Conservation (phyloP, 2,113 vertebrate species). For the Sula dactylatra region DNA sequence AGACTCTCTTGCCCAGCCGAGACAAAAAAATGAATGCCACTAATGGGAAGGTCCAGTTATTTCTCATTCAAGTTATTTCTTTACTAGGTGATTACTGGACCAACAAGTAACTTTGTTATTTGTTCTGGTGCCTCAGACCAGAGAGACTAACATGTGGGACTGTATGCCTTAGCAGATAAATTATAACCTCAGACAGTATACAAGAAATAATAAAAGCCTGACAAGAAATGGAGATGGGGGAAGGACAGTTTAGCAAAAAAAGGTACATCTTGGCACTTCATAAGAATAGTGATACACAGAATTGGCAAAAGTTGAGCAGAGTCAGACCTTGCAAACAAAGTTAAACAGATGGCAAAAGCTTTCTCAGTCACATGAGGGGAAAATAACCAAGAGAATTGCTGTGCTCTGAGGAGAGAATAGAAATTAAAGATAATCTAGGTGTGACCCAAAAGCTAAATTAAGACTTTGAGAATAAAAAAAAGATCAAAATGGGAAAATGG, state of each 20-base stretch:
- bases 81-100: not conserved
- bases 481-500: not conserved
- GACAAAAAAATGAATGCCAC: not conserved
- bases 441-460: not conserved
- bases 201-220: not conserved
- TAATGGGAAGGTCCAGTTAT: not conserved
- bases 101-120: too few relatives aligned
- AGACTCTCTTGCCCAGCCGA: not conserved
- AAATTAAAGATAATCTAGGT: not conserved
- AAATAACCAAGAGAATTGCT: not conserved
- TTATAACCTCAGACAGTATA: not conserved
- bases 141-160: not conserved
- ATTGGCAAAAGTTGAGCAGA: not conserved
- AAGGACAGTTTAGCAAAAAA: not conserved
- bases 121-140: not conserved
- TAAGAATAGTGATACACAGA: not conserved
- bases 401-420: not conserved
- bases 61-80: not conserved
- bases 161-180: not conserved
- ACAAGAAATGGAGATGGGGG: not conserved
- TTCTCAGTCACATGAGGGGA: not conserved
- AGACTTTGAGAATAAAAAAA: not conserved
- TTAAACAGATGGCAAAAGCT: not conserved
- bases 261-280: not conserved
- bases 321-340: not conserved